phyloP scores from a whole-genome alignment of 2,888 invertebrate genomes.

The Agonopterix subpropinquella region DNA sequence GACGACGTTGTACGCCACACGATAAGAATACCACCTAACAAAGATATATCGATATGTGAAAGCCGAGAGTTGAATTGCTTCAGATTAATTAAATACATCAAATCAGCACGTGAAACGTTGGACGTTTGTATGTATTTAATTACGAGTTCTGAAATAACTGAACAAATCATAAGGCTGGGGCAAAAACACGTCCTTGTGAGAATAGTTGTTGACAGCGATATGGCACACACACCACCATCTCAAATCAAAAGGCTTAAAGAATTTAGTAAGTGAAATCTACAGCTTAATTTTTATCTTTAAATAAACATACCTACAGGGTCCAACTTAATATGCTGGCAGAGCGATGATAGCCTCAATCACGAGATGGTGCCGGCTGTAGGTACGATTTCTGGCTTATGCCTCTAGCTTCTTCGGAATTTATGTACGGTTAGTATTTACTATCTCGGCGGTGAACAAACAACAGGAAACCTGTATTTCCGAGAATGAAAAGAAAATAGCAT shows the following conservation, averaged over 20 bases:
- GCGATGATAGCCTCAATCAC: too few species aligned
- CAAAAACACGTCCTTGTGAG: constrained; percentile 64
- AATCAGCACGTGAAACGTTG: constrained; percentile 64
- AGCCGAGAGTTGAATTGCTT: constrained; percentile 64
- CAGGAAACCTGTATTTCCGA: too few species aligned
- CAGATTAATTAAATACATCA: constrained; percentile 64
- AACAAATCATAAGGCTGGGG: constrained; percentile 64
- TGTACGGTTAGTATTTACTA: too few species aligned
- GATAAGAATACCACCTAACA: constrained; percentile 51
- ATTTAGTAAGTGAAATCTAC: constrained; percentile 52
- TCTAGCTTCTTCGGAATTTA: too few species aligned
- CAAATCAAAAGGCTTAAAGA: constrained; percentile 63
- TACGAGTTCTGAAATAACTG: constrained; percentile 63
- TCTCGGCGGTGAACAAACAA: too few species aligned
- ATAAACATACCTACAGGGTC: too few species aligned
- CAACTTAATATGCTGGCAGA: too few species aligned
- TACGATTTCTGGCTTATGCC: too few species aligned
- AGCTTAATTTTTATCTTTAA: too few species aligned
- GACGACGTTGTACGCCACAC: constrained; percentile 55
- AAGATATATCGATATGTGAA: constrained; percentile 54
- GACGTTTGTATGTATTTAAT: constrained; percentile 72
- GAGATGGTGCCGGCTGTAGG: too few species aligned
- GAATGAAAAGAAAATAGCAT: background rate
- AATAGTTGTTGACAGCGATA: constrained; percentile 66
- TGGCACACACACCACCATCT: constrained; percentile 64